Percentiles rank a stretch among this genome's conserved stretches.
phyloP scores from a whole-genome alignment of 2,888 invertebrate genomes.

The Myathropa florea region DNA sequence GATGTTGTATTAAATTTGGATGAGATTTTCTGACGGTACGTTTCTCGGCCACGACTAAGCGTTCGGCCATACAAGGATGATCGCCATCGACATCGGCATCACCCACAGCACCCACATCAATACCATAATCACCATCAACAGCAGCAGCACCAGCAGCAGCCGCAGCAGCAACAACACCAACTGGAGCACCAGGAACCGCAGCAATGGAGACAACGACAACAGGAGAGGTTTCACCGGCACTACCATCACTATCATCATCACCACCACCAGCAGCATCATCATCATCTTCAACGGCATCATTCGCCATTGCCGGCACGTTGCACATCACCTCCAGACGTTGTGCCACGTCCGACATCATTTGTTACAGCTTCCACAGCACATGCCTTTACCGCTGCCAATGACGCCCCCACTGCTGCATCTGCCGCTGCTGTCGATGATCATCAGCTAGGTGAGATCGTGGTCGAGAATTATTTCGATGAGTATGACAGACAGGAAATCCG shows the following conservation, averaged over 20 bases:
- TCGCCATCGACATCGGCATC: slow-evolving; percentile 73
- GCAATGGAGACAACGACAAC: slow-evolving; percentile 72
- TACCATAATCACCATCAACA: slow-evolving; percentile 68
- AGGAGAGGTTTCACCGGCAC: slow-evolving; percentile 70
- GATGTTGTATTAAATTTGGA: slow-evolving; percentile 81
- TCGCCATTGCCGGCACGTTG: slow-evolving; percentile 75
- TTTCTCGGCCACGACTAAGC: slow-evolving; percentile 74
- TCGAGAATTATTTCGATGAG: slow-evolving; percentile 80
- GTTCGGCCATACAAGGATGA: slow-evolving; percentile 71
- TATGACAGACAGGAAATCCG: slow-evolving; percentile 80
- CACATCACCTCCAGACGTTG: slow-evolving; percentile 79
- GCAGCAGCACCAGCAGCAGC: slow-evolving; percentile 61
- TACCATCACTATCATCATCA: slow-evolving; percentile 69
- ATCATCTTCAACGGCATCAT: slow-evolving; percentile 68
- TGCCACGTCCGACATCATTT: slow-evolving; percentile 78
- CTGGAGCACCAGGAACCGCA: slow-evolving; percentile 63
- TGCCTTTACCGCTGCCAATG: slow-evolving; percentile 18
- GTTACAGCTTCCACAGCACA: slow-evolving; percentile 49
- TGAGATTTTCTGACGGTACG: slow-evolving; percentile 80
- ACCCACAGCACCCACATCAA: slow-evolving; percentile 72
- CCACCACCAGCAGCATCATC: slow-evolving; percentile 64
- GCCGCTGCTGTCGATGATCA: slow-evolving; percentile 37
- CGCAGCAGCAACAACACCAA: slow-evolving; percentile 72
- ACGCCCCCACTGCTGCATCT: not conserved
- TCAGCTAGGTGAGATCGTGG: slow-evolving; percentile 76